Evolutionary conservation across 2,888 invertebrate genomes (phyloP).

Genomic region (Fragum whitleyi): DNA sequence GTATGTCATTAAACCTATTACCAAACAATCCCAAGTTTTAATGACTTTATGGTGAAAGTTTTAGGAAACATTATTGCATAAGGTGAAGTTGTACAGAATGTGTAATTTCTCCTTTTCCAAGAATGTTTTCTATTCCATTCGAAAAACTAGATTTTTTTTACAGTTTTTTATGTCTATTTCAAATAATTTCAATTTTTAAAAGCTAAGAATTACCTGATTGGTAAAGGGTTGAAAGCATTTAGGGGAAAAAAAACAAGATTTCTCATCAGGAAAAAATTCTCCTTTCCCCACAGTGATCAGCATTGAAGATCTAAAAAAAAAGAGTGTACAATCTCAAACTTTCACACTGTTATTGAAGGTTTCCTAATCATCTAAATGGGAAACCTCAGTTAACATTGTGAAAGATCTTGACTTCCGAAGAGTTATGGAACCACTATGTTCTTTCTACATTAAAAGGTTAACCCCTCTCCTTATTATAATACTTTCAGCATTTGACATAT

Average conservation of each 20-base stretch:
- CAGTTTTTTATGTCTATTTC: neutral
- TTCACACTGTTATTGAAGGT: too few relatives aligned
- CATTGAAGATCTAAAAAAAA: too few relatives aligned
- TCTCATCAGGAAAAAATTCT: neutral
- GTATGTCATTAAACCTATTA: too few relatives aligned
- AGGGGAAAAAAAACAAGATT: neutral
- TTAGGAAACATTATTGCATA: neutral
- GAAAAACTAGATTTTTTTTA: too few relatives aligned
- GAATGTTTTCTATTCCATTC: neutral
- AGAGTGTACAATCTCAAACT: too few relatives aligned
- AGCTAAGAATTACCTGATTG: neutral
- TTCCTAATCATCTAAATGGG: neutral
- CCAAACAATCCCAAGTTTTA: neutral
- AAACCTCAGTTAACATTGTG: neutral
- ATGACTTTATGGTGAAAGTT: neutral
- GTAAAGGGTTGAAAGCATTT: neutral
- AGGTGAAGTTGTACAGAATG: neutral
- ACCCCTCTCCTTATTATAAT: too few relatives aligned
- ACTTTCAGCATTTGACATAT: too few relatives aligned
- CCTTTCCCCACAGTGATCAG: neutral
- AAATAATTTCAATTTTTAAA: neutral
- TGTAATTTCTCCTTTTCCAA: conserved; percentile 2
- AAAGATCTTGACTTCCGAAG: too few relatives aligned
- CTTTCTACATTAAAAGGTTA: too few relatives aligned
- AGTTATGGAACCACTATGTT: too few relatives aligned